phyloP scores from a whole-genome alignment of 1,140 invertebrate genomes.

The Aradophagus sp. region DNA sequence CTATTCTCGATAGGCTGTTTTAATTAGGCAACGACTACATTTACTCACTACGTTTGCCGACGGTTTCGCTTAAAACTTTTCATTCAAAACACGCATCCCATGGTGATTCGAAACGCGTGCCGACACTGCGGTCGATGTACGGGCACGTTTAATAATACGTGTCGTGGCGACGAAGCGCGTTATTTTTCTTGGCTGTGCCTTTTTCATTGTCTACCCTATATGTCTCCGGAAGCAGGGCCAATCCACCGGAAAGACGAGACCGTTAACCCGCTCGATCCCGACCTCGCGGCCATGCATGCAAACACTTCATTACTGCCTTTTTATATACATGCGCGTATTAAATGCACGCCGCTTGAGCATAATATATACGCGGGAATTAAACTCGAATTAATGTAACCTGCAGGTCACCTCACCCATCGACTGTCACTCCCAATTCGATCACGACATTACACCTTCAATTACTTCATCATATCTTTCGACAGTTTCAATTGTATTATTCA shows the following conservation, averaged over 20 bases:
- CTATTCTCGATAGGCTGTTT: no score
- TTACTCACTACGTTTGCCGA: neutral
- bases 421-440: constrained; percentile 16
- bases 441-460: constrained; percentile 44
- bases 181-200: constrained; percentile 56
- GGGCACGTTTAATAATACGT: constrained; percentile 69
- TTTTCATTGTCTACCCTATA: constrained; percentile 75
- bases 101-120: constrained; percentile 62
- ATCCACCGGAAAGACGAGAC: constrained; percentile 74
- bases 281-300: constrained; percentile 71
- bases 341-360: constrained; percentile 58
- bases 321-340: constrained; percentile 64
- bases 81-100: constrained; percentile 49
- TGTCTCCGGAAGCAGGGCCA: constrained; percentile 75
- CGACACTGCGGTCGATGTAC: constrained; percentile 68
- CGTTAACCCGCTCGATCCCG: constrained; percentile 73
- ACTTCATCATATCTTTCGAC: constrained; percentile 41
- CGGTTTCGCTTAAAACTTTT: neutral
- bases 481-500: constrained; percentile 52
- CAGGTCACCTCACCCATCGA: constrained; percentile 33
- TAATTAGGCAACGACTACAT: no score
- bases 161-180: constrained; percentile 44
- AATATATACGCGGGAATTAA: constrained; percentile 52
- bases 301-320: constrained; percentile 70
- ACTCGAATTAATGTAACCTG: constrained; percentile 51